phyloP scores from a whole-genome alignment of 2,113 vertebrate genomes.

The Sebastes fasciatus region DNA sequence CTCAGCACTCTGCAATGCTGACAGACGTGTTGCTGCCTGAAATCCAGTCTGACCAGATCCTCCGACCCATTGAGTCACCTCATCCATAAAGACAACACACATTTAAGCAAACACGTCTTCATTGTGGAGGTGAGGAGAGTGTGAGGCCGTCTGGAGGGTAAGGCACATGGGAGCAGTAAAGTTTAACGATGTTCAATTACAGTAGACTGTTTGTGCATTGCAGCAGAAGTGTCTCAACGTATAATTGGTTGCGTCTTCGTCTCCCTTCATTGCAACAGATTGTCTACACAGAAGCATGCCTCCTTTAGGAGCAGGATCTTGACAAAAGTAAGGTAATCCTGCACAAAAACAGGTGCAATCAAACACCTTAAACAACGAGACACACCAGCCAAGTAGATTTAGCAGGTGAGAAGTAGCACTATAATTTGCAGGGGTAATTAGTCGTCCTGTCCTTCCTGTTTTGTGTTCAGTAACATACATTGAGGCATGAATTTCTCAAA shows the following conservation, averaged over 20 bases:
- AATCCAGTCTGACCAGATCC: conserved; percentile 36
- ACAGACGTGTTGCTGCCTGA: neutral
- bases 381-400: neutral
- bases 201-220: neutral
- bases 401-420: fast-evolving
- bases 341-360: neutral
- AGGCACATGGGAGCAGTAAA: neutral
- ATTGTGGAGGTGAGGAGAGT: too few species aligned
- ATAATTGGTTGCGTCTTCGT: neutral
- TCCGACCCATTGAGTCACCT: fast-evolving
- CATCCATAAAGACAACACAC: neutral
- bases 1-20: neutral
- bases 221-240: conserved; percentile 1
- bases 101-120: neutral
- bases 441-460: neutral
- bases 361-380: neutral
- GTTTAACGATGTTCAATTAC: neutral
- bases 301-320: neutral
- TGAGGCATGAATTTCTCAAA: too few species aligned
- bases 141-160: neutral
- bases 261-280: neutral
- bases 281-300: neutral
- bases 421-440: neutral
- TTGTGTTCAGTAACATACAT: too few species aligned
- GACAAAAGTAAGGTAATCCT: neutral